Evolutionary conservation across 2,888 invertebrate species (phyloP).

Genomic region (Boloria selene): DNA sequence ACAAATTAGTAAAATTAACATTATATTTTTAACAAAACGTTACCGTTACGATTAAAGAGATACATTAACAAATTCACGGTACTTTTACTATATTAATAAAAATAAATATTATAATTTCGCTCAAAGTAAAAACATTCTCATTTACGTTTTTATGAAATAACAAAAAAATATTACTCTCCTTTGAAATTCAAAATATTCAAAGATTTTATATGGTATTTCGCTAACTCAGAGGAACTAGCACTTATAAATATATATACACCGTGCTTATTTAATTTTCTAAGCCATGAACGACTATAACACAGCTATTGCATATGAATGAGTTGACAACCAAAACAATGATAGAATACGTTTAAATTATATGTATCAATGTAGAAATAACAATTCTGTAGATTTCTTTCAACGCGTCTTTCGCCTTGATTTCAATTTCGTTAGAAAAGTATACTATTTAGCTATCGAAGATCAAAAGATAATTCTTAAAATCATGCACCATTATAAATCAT

Average conservation of each 20-base stretch:
- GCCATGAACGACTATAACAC: conserved; percentile 12
- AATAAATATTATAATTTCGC: too few relatives aligned
- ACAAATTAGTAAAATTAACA: too few relatives aligned
- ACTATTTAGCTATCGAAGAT: conserved; percentile 1
- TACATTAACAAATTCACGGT: too few relatives aligned
- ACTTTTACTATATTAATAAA: too few relatives aligned
- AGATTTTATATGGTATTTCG: background rate
- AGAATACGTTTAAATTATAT: conserved; percentile 2
- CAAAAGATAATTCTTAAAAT: conserved; percentile 17
- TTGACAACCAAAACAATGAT: conserved; percentile 3
- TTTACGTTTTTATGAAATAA: too few relatives aligned
- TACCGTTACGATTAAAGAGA: too few relatives aligned
- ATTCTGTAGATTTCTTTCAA: conserved; percentile 10
- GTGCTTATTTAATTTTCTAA: conserved; percentile 13
- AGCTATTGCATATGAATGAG: conserved; percentile 20
- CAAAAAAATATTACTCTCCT: too few relatives aligned
- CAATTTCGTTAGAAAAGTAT: background rate
- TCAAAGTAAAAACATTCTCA: too few relatives aligned
- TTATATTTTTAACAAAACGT: too few relatives aligned
- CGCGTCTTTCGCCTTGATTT: background rate
- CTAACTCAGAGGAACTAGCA: background rate
- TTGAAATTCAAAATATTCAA: too few relatives aligned
- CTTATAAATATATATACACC: too few relatives aligned
- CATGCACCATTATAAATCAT: conserved; percentile 15
- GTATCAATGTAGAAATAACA: background rate